Percentiles rank a stretch among this genome's conserved stretches.
Conservation (phyloP, 2,888 invertebrate genomes). For the Labia minor region DNA sequence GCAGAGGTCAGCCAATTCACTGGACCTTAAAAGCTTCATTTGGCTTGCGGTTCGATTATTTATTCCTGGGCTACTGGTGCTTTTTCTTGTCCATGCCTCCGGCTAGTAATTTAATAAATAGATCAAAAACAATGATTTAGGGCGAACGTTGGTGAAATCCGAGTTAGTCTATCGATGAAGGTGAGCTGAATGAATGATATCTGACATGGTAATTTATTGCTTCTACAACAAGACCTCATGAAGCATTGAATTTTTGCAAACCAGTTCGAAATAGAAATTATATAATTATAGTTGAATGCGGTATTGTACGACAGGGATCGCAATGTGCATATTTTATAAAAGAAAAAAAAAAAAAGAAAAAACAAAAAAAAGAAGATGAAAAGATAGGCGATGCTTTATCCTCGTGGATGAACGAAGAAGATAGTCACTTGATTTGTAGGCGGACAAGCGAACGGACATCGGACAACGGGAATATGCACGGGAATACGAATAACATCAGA, state of each 20-base stretch:
- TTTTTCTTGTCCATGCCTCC: not conserved
- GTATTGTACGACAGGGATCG: not conserved
- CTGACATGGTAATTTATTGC: not conserved
- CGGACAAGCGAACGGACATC: not conserved
- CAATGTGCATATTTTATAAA: not conserved
- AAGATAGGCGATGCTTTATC: not conserved
- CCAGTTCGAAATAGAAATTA: not conserved
- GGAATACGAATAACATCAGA: not conserved
- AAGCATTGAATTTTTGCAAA: not conserved
- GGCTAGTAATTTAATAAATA: not conserved
- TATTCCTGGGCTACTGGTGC: not conserved
- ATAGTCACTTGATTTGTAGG: not conserved
- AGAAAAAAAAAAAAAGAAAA: no score
- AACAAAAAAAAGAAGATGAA: no score
- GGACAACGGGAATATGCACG: not conserved
- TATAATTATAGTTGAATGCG: not conserved
- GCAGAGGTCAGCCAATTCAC: not conserved
- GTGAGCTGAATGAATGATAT: not conserved
- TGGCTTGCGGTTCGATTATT: not conserved
- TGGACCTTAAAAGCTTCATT: not conserved
- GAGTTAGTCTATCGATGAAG: not conserved
- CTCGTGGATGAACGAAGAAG: not conserved
- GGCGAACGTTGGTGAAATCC: not conserved
- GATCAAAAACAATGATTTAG: not conserved
- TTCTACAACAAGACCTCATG: not conserved